These are phyloP conservation scores for Spea hammondii DNA, from an alignment of 2,797 vertebrate genomes.

Conservation along the genomic window DNA sequence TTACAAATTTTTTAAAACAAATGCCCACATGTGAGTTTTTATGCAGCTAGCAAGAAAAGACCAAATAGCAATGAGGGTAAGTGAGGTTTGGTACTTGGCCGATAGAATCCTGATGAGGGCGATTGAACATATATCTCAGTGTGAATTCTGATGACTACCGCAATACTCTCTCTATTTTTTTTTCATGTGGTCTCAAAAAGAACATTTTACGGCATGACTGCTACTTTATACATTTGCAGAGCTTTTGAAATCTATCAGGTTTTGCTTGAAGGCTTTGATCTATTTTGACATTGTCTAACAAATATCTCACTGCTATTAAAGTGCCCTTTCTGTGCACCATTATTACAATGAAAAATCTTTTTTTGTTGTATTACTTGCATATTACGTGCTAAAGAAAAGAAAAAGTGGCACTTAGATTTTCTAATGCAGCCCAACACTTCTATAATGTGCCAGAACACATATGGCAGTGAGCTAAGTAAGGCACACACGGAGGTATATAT, in stretches of 20 bases:
- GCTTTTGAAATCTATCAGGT: slow-evolving; percentile 4
- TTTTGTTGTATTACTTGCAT: neutral
- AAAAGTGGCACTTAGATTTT: neutral
- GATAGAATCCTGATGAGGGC: slow-evolving; percentile 2
- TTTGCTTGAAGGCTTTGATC: slow-evolving; percentile 19
- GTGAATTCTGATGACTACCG: slow-evolving; percentile 9
- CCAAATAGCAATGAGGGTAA: neutral
- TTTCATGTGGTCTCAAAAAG: slow-evolving; percentile 27
- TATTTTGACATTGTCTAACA: neutral
- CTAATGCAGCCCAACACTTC: too few relatives aligned
- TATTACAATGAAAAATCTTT: neutral
- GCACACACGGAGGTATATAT: too few relatives aligned
- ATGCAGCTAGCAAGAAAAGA: slow-evolving; percentile 9
- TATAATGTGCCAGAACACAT: too few relatives aligned
- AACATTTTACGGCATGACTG: slow-evolving; percentile 11
- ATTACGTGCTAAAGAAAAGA: neutral
- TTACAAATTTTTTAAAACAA: neutral
- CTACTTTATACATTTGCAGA: slow-evolving; percentile 7
- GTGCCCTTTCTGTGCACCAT: neutral
- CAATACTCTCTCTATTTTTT: slow-evolving; percentile 1
- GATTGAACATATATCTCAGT: slow-evolving; percentile 9
- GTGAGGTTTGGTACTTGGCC: neutral
- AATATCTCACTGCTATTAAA: slow-evolving; percentile 25
- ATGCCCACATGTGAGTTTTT: neutral
- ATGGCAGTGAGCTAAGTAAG: too few relatives aligned